These are phyloP conservation scores for Sylvicola cinctus DNA, from an alignment of 2,888 invertebrate genomes.

Conservation along the genomic window DNA sequence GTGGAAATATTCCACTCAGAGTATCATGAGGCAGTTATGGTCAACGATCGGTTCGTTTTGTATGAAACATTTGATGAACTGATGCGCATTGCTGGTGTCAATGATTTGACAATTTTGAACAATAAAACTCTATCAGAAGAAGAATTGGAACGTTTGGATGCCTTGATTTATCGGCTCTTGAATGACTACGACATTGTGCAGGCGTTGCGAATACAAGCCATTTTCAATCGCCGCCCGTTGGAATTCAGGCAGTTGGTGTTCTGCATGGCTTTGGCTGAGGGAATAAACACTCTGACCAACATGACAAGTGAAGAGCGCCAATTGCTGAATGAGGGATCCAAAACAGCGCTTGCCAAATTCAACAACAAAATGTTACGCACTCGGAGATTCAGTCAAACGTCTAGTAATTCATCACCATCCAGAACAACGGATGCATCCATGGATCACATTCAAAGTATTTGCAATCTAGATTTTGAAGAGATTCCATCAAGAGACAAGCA, in stretches of 20 bases:
- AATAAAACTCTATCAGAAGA: constrained; percentile 13
- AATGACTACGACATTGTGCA: constrained; percentile 33
- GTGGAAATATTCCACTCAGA: constrained; percentile 20
- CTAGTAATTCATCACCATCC: constrained; percentile 2
- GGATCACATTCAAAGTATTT: background rate
- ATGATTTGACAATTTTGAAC: constrained; percentile 16
- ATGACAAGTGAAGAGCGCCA: constrained; percentile 41
- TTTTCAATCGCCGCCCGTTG: constrained; percentile 24
- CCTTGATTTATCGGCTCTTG: constrained; percentile 28
- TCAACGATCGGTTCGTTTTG: constrained; percentile 20
- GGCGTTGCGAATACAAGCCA: constrained; percentile 28
- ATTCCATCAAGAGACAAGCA: constrained; percentile 22
- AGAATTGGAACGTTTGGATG: constrained; percentile 18
- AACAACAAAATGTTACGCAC: constrained; percentile 21
- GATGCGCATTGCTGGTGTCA: constrained; percentile 22
- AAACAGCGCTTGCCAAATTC: constrained; percentile 21
- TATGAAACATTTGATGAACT: constrained; percentile 23
- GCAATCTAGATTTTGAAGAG: constrained; percentile 21
- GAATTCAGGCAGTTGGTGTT: constrained; percentile 36
- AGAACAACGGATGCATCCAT: constrained; percentile 3
- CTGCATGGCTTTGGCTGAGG: constrained; percentile 38
- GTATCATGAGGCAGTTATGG: constrained; percentile 22
- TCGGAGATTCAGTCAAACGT: constrained; percentile 10
- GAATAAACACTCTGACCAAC: constrained; percentile 30
- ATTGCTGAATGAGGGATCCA: constrained; percentile 26